phyloP scores from a whole-genome alignment of 1,140 invertebrate species.

The Apis florea region DNA sequence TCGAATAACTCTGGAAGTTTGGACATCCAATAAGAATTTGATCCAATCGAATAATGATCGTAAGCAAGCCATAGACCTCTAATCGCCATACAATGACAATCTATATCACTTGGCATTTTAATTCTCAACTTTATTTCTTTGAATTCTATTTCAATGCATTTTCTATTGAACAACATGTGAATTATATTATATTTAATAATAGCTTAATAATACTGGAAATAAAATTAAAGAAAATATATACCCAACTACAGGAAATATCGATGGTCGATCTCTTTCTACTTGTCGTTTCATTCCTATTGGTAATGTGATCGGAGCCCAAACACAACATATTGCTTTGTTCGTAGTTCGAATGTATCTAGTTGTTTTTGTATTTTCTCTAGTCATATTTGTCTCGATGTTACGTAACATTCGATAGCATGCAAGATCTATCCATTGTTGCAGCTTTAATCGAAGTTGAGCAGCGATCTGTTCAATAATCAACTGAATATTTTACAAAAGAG shows the following conservation, averaged over 20 bases:
- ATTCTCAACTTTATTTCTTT: constrained; percentile 81
- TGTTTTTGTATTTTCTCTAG: constrained; percentile 78
- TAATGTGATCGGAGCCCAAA: constrained; percentile 80
- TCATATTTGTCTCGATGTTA: constrained; percentile 80
- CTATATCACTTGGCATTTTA: constrained; percentile 81
- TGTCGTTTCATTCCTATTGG: constrained; percentile 74
- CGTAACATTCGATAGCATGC: constrained; percentile 80
- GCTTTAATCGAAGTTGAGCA: constrained; percentile 76
- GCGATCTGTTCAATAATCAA: constrained; percentile 68
- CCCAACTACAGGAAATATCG: no score
- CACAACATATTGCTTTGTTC: constrained; percentile 77
- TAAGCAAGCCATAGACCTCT: constrained; percentile 83
- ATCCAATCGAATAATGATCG: constrained; percentile 81
- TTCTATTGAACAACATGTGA: constrained; percentile 60
- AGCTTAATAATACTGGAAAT: no score
- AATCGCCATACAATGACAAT: constrained; percentile 81
- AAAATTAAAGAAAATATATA: not conserved
- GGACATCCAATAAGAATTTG: constrained; percentile 73
- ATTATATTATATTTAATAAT: not conserved
- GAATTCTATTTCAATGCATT: constrained; percentile 82
- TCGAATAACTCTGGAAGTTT: constrained; percentile 57
- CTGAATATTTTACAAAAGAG: not conserved
- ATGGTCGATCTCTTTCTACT: constrained; percentile 70
- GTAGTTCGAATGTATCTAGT: constrained; percentile 78
- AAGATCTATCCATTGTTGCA: constrained; percentile 78